phyloP scores from a whole-genome alignment of 1,140 invertebrate species.

The Sarcophaga bullata region DNA sequence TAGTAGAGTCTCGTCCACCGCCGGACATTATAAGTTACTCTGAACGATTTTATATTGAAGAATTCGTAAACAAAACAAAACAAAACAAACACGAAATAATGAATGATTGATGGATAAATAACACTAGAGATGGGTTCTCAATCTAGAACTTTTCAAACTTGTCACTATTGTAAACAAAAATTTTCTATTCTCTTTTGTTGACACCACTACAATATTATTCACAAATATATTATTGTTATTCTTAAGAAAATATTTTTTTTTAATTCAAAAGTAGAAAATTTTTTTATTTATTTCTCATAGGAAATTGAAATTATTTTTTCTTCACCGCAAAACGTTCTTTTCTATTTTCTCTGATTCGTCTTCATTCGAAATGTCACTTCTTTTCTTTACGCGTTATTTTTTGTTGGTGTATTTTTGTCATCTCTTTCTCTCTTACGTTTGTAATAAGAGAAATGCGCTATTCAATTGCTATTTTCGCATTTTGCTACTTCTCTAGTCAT shows the following conservation, averaged over 20 bases:
- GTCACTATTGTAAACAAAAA: constrained; percentile 1
- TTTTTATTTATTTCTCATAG: not conserved
- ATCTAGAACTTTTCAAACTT: constrained; percentile 37
- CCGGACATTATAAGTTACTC: constrained; percentile 53
- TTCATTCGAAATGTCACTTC: constrained; percentile 12
- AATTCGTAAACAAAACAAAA: not conserved
- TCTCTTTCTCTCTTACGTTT: constrained; percentile 20
- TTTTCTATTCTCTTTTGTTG: not conserved
- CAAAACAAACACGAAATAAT: constrained; percentile 15
- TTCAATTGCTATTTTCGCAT: not conserved
- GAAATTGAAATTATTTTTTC: not conserved
- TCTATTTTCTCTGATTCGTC: not conserved
- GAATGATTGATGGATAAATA: too few relatives aligned
- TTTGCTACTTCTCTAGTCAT: constrained; percentile 17
- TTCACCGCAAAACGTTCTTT: constrained; percentile 9
- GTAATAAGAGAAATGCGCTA: constrained; percentile 15
- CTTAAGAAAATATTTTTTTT: not conserved
- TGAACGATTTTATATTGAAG: constrained; percentile 37
- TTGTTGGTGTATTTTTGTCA: constrained; percentile 33
- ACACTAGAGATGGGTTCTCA: not conserved
- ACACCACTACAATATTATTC: too few relatives aligned
- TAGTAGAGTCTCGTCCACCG: constrained; percentile 58
- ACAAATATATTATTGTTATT: too few relatives aligned
- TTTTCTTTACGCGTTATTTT: constrained; percentile 36
- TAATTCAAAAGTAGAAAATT: not conserved